These are phyloP conservation scores for Cebus imitator DNA, from an alignment of 2,113 vertebrate genomes.

Conservation along the genomic window DNA sequence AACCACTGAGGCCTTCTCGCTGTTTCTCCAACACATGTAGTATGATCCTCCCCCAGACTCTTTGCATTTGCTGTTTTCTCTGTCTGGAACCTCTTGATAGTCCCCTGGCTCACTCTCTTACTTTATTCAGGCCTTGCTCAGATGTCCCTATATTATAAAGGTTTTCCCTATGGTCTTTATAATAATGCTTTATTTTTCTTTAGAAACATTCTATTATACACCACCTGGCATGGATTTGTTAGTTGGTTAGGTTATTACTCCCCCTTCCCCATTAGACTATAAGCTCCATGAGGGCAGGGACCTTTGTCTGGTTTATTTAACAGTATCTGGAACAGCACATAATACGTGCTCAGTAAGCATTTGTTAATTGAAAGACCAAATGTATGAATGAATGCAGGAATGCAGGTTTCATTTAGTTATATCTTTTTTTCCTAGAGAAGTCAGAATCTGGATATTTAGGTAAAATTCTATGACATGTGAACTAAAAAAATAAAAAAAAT, in stretches of 20 bases:
- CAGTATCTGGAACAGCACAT: not conserved
- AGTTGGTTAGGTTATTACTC: not conserved
- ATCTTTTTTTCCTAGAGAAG: not conserved
- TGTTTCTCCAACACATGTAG: not conserved
- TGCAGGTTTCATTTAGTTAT: not conserved
- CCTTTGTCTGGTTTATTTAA: not conserved
- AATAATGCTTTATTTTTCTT: not conserved
- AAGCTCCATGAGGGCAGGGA: not conserved
- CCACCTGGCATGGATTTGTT: not conserved
- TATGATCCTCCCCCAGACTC: not conserved
- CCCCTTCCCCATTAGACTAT: not conserved
- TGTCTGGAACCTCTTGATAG: not conserved
- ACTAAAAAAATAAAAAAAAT: not conserved
- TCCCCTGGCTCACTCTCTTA: not conserved
- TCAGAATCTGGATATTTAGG: slow-evolving; percentile 15
- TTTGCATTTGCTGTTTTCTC: not conserved
- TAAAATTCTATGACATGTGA: slow-evolving; percentile 1
- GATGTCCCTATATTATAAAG: not conserved
- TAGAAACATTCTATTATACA: not conserved
- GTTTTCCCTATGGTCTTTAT: not conserved
- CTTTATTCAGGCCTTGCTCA: not conserved
- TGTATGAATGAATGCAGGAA: not conserved
- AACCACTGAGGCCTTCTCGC: not conserved
- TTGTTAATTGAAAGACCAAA: not conserved
- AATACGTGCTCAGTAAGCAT: not conserved